Evolutionary conservation across 1,140 invertebrate genomes (phyloP), one percentile per base, ranked within the genome.

Genomic region (Eupristina koningsbergeri): DNA sequence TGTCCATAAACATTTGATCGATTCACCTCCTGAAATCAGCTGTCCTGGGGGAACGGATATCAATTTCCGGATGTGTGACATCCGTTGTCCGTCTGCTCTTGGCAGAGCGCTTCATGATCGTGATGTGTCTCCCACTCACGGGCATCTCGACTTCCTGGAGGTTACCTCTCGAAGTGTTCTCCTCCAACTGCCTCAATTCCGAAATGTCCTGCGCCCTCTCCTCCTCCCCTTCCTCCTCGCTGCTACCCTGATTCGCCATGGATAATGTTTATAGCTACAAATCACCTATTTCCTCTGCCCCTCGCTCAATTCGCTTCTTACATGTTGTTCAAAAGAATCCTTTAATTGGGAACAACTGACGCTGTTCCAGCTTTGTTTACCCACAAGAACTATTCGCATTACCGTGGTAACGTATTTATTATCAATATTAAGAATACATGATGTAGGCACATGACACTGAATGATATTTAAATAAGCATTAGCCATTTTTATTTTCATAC

Each of bases 61-160:
- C 89, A 73, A 85, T 78, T 31, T 86, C 88, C 29, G 76, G 80
- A 36, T 36, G 0, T n/a, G 78, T 88, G 26, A 86, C 89, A 41
- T 47, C 87, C 26, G 81, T 86, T 11, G 85, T 45, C 34, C 19
- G 86, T 63, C 79, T 86, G 17, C 86, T 84, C 61, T 83, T 87
- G 22, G n/a, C n/a, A n/a, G 69, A 31, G 0, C 17, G 67, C 5
- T 74, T 81, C 36, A 81, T 73, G 0, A 87, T 87, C n/a, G 87
- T 88, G 3, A 79, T 11, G 22, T 86, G 86, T 50, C 88, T 87
- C 64, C 80, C 87, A 22, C 80, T 89, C 3, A 89, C 64, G 0
- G 92, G 91, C 71, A 91, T 93, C 29, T 90, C 90, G 19, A 90
- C 87, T 34, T 93, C 92, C 31, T 90, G 89, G 0, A 89, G 88